Percentiles rank a stretch among this genome's conserved stretches.
Evolutionary conservation across 1,140 invertebrate species (phyloP).

Genomic region (Trachymyrmex cornetzi): DNA sequence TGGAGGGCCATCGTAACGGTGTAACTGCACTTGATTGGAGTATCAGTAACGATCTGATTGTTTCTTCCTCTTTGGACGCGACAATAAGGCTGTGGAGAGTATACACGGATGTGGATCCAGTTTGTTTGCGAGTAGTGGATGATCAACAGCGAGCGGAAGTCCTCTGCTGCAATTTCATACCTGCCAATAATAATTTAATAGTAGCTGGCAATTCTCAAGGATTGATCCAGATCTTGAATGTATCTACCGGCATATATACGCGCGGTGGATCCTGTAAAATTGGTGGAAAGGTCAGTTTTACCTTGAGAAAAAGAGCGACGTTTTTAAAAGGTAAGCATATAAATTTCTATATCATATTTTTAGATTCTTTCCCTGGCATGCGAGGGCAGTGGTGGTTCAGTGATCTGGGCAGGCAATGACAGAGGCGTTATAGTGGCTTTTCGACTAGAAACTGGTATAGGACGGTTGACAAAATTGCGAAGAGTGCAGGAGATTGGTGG

Average conservation of each 20-base stretch:
- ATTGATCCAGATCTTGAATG: conserved; percentile 93
- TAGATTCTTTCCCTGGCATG: conserved; percentile 90
- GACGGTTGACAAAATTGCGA: conserved; percentile 91
- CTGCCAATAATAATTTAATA: conserved; percentile 95
- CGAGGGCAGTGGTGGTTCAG: conserved; percentile 90
- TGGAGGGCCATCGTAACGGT: conserved; percentile 92
- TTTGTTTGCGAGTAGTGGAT: conserved; percentile 89
- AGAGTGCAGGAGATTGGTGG: conserved; percentile 89
- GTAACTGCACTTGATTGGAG: conserved; percentile 96
- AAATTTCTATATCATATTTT: conserved; percentile 19
- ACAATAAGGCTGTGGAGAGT: conserved; percentile 93
- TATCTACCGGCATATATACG: conserved; percentile 94
- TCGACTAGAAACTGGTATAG: conserved; percentile 89
- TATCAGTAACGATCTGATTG: conserved; percentile 93
- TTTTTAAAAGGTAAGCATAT: not conserved
- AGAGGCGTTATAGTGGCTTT: conserved; percentile 88
- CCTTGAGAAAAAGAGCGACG: not conserved
- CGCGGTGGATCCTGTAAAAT: conserved; percentile 92
- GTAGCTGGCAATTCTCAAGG: conserved; percentile 93
- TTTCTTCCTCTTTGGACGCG: conserved; percentile 92
- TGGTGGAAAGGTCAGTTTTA: conserved; percentile 89
- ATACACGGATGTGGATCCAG: conserved; percentile 74
- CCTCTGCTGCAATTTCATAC: conserved; percentile 93
- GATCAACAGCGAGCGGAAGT: conserved; percentile 90
- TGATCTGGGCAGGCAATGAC: conserved; percentile 95